phyloP scores from a whole-genome alignment of 2,113 vertebrate genomes.

The Limanda limanda region DNA sequence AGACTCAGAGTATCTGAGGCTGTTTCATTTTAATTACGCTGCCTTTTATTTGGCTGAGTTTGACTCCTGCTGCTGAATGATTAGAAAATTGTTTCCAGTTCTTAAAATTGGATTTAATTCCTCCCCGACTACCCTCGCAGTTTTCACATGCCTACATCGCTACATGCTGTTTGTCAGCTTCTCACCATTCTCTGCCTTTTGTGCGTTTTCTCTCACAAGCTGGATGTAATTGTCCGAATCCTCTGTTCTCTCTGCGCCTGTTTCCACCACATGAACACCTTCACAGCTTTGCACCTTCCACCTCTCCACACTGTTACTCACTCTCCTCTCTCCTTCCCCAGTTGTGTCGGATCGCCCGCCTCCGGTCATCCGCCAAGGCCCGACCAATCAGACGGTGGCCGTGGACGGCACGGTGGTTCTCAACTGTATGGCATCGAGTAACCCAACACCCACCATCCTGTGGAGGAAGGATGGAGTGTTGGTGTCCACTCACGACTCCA shows the following conservation, averaged over 20 bases:
- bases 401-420: conserved; percentile 93
- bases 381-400: conserved; percentile 95
- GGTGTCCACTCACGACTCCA: conserved; percentile 93
- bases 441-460: conserved; percentile 90
- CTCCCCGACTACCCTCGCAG: conserved; percentile 41
- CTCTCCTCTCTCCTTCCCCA: conserved; percentile 68
- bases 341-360: conserved; percentile 97
- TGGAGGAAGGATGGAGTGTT: conserved; percentile 95
- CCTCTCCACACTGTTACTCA: conserved; percentile 23
- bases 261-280: conserved; percentile 30
- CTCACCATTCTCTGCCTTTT: conserved; percentile 45
- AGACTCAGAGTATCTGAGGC: conserved; percentile 55
- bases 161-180: conserved; percentile 46
- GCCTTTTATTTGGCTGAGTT: conserved; percentile 83
- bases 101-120: conserved; percentile 81
- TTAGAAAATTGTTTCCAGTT: conserved; percentile 92
- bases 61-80: conserved; percentile 86
- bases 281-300: conserved; percentile 18
- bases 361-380: conserved; percentile 95
- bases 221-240: conserved; percentile 49
- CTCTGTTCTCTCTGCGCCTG: conserved; percentile 4
- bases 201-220: conserved; percentile 39
- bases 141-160: conserved; percentile 49
- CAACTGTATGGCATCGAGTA: conserved; percentile 90
- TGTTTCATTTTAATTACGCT: conserved; percentile 85